A percentile compares a stretch with the other conserved stretches of the same genome.
Evolutionary conservation across 1,140 invertebrate genomes (phyloP).

Genomic region (Antheraea pernyi): DNA sequence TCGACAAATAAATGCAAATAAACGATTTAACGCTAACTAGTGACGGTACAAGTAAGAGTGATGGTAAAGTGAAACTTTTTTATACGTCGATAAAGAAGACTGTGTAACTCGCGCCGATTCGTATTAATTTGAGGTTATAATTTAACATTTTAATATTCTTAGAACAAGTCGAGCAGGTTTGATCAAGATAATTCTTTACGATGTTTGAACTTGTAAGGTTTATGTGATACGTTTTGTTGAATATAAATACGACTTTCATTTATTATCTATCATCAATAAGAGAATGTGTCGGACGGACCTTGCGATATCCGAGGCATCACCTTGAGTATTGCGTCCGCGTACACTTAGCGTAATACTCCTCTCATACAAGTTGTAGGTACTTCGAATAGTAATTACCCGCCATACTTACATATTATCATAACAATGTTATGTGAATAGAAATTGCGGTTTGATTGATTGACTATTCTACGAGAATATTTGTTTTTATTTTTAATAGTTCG

Average conservation of each 20-base stretch:
- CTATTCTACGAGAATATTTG: too few species aligned
- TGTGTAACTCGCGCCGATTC: conserved; percentile 1
- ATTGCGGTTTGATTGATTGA: too few species aligned
- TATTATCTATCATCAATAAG: conserved; percentile 45
- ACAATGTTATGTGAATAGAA: conserved; percentile 13
- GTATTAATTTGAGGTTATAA: neutral
- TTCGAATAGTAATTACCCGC: conserved; percentile 4
- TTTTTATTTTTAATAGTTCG: too few species aligned
- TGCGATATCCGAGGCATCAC: conserved; percentile 49
- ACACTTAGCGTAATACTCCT: conserved; percentile 33
- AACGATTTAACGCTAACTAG: conserved; percentile 21
- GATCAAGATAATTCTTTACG: neutral
- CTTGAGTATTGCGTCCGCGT: conserved; percentile 38
- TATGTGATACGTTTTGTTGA: neutral
- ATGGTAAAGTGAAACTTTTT: conserved; percentile 17
- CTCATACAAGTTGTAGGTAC: neutral
- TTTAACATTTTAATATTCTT: neutral
- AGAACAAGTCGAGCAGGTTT: neutral
- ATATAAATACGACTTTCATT: conserved; percentile 56
- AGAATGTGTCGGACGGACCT: conserved; percentile 66
- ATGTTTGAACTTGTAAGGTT: neutral
- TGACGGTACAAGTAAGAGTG: conserved; percentile 15
- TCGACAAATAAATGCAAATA: conserved; percentile 11
- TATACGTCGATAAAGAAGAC: neutral
- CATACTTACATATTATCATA: conserved; percentile 22